A percentile compares a stretch with the other conserved stretches of the same genome.
These are phyloP conservation scores for Leptinotarsa defecta DNA, from an alignment of 1,140 invertebrate species.

Conservation along the genomic window DNA sequence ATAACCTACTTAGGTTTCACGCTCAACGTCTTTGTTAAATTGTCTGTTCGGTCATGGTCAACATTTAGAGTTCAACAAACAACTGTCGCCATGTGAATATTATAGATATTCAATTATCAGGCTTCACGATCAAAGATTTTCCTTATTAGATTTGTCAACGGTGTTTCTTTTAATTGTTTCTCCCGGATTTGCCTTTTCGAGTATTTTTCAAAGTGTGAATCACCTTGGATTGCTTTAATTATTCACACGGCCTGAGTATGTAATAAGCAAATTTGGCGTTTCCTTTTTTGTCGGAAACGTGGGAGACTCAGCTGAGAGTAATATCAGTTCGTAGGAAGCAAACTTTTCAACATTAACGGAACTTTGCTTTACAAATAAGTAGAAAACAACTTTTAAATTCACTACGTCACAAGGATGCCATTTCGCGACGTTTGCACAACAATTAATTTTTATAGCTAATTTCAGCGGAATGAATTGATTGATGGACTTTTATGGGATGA, in stretches of 20 bases:
- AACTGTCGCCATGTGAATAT: too few relatives aligned
- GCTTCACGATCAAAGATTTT: neutral
- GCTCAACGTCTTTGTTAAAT: too few relatives aligned
- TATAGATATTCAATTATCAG: neutral
- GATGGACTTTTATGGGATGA: neutral
- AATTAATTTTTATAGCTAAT: constrained; percentile 15
- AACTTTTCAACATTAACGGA: constrained; percentile 22
- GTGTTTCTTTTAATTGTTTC: constrained; percentile 4
- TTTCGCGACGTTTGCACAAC: constrained; percentile 6
- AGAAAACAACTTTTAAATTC: constrained; percentile 22
- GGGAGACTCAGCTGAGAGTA: constrained; percentile 14
- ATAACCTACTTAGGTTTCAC: too few relatives aligned
- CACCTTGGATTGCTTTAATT: neutral
- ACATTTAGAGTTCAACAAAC: too few relatives aligned
- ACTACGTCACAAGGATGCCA: constrained; percentile 9
- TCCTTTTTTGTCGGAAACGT: constrained; percentile 10
- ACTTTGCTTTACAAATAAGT: constrained; percentile 6
- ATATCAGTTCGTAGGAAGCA: constrained; percentile 8
- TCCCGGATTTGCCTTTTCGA: constrained; percentile 4
- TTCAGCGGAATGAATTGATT: neutral
- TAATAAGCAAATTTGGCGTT: constrained; percentile 15
- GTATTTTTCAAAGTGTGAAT: constrained; percentile 6
- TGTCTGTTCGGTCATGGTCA: too few relatives aligned
- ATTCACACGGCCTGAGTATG: constrained; percentile 11
- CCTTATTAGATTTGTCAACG: neutral